A percentile compares a stretch with the other conserved stretches of the same genome.
These are phyloP conservation scores for Polydrusus pterygomalis DNA, from an alignment of 2,888 invertebrate genomes.

Conservation along the genomic window DNA sequence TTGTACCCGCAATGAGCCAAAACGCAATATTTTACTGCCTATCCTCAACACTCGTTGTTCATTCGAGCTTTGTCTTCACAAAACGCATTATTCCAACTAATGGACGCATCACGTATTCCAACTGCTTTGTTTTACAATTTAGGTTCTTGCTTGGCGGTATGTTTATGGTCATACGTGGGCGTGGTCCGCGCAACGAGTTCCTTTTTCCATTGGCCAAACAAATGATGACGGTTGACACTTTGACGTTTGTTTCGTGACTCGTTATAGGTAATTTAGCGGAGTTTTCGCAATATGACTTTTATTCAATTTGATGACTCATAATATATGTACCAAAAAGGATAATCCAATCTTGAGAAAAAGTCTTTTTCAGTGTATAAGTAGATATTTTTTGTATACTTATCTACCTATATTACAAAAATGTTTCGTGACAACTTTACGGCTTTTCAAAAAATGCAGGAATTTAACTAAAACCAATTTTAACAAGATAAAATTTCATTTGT, in stretches of 20 bases:
- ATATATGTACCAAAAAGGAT: too few relatives aligned
- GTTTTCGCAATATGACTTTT: constrained; percentile 16
- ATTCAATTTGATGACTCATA: too few relatives aligned
- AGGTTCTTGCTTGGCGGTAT: constrained; percentile 37
- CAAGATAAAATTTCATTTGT: too few relatives aligned
- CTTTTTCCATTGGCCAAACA: constrained; percentile 36
- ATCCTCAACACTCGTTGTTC: background rate
- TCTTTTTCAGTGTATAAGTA: too few relatives aligned
- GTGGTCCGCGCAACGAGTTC: constrained; percentile 22
- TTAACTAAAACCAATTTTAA: too few relatives aligned
- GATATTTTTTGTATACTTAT: too few relatives aligned
- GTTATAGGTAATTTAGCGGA: constrained; percentile 35
- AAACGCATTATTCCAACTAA: constrained; percentile 34
- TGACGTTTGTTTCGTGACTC: constrained; percentile 41
- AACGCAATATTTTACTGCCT: too few relatives aligned
- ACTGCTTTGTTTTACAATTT: constrained; percentile 42
- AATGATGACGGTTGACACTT: constrained; percentile 51
- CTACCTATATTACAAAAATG: too few relatives aligned
- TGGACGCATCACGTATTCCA: constrained; percentile 38
- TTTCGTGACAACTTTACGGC: too few relatives aligned
- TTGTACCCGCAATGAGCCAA: too few relatives aligned
- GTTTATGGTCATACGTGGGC: constrained; percentile 48
- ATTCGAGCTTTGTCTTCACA: constrained; percentile 23
- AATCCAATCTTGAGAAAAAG: too few relatives aligned
- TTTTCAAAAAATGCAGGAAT: too few relatives aligned